Evolutionary conservation across 2,888 invertebrate genomes (phyloP), one percentile per base, ranked within the genome.

Genomic region (Pachliopta kotzebuea): DNA sequence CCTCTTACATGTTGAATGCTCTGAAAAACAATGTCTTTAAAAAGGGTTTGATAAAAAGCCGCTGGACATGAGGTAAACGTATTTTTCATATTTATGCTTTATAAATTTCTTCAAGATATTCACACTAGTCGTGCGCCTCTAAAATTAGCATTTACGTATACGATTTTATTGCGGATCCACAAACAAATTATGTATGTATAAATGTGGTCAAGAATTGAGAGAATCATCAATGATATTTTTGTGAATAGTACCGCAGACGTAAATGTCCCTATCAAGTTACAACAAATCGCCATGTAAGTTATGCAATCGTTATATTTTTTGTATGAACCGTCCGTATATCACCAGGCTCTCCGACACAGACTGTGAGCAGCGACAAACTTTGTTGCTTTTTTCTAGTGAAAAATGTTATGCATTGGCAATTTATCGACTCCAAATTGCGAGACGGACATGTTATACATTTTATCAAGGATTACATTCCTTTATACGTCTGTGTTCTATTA

Each of bases 381-480:
- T 62, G 49, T 62, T 56, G 50, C 21, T 56, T 62, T 62, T 62
- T 56, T 50, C 55, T 55, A 45, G 61, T 55, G 61, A 61, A 61
- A 61, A 49, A 56, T 62, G 49, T 23, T 49, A 62, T 56, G 56
- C 49, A 21, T 61, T 18, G 31, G 56, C 49, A 56, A 50, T 62
- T 56, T 62, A 62, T 62, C 56, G 49, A 62, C 61, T 37, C 21
- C 42, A 60, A 54, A 60, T 55, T 54, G 45, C 45, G 26, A 55
- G 14, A 53, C 11, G 26, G 20, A 20, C 53, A 14, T 45, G 18
- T 42, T 24, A 37, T 53, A 54, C 7, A 55, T 54, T 20, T 7
- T 3, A 9, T 53, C 45, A n/a, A 45, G n/a, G 45, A 45, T 45
- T n/a, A 45, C 45, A n/a, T 45, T 18, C 18, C 18, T 45, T 1